Evolutionary conservation across 2,888 invertebrate genomes (phyloP).

Genomic region (Apodemia zela): DNA sequence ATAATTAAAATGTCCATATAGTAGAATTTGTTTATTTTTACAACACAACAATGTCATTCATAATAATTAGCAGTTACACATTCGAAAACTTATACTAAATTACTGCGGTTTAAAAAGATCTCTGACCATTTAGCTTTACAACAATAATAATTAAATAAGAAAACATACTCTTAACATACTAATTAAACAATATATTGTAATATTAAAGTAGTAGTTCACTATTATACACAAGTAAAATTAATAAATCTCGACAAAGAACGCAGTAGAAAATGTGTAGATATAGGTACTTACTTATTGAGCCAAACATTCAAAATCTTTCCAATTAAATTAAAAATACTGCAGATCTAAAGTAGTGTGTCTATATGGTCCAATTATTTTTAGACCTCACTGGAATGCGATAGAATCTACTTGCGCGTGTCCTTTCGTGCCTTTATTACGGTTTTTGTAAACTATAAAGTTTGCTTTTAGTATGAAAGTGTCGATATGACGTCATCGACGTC

Average conservation of each 20-base stretch:
- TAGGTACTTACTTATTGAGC: neutral
- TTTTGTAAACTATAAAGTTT: too few relatives aligned
- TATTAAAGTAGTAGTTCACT: neutral
- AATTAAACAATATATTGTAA: neutral
- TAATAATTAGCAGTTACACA: conserved; percentile 33
- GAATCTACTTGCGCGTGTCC: too few relatives aligned
- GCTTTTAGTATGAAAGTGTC: too few relatives aligned
- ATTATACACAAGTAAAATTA: neutral
- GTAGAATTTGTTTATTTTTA: conserved; percentile 50
- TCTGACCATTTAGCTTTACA: conserved; percentile 16
- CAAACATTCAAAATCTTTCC: neutral
- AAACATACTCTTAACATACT: conserved; percentile 1
- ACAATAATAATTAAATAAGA: conserved; percentile 7
- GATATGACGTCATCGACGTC: too few relatives aligned
- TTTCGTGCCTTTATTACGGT: too few relatives aligned
- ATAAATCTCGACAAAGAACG: neutral
- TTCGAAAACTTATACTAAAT: conserved; percentile 22
- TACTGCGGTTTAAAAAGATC: conserved; percentile 20
- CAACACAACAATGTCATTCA: conserved; percentile 55
- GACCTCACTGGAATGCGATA: too few relatives aligned
- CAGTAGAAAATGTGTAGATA: neutral
- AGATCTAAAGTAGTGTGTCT: too few relatives aligned
- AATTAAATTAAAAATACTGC: neutral
- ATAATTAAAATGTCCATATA: conserved; percentile 20
- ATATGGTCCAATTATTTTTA: too few relatives aligned